Conservation (phyloP, 1,140 invertebrate genomes). For the Bombus pascuorum region DNA sequence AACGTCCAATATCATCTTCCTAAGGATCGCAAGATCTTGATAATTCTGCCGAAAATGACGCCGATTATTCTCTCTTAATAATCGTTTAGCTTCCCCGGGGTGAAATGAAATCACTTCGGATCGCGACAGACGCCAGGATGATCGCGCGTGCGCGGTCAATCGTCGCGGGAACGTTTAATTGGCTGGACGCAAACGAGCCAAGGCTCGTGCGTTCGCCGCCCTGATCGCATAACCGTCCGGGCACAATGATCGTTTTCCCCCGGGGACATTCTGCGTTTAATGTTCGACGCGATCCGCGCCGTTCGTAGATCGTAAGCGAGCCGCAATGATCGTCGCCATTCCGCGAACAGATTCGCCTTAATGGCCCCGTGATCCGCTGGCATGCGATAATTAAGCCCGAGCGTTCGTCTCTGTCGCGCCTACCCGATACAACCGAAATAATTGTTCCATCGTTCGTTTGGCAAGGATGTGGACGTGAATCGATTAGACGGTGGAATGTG, state of each 20-base stretch:
- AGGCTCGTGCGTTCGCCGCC: background rate
- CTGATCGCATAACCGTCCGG: conserved; percentile 9
- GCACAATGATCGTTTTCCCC: conserved; percentile 29
- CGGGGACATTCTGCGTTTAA: conserved; percentile 20
- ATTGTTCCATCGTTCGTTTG: background rate
- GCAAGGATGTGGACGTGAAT: background rate
- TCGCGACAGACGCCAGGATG: background rate
- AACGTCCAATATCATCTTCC: background rate
- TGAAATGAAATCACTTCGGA: background rate
- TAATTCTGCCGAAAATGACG: background rate
- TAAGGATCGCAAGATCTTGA: too few species aligned
- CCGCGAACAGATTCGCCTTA: conserved; percentile 34
- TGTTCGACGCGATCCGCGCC: conserved; percentile 7
- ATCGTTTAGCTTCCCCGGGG: background rate
- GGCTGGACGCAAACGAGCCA: conserved; percentile 15
- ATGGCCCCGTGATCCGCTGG: conserved; percentile 15
- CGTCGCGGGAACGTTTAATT: conserved; percentile 44
- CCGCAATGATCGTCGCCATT: conserved; percentile 35
- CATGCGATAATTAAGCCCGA: conserved; percentile 28
- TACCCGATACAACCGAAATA: background rate
- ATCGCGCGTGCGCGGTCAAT: background rate
- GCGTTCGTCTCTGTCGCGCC: background rate
- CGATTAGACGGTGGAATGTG: background rate
- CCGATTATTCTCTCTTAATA: background rate
- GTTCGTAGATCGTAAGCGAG: conserved; percentile 23